Conservation (phyloP, 2,888 invertebrate species). For the Hedya salicella region DNA sequence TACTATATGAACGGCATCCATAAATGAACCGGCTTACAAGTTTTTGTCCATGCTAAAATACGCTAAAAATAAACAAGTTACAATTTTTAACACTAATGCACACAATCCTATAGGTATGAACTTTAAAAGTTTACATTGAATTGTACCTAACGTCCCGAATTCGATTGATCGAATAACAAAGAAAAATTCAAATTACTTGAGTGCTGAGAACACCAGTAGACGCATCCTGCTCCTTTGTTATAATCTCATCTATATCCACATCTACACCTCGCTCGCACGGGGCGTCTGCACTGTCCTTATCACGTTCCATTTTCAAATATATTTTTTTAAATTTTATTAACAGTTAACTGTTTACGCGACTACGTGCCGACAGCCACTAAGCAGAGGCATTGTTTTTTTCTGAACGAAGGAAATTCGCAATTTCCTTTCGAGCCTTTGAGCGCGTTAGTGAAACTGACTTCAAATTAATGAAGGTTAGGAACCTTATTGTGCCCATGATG, state of each 20-base stretch:
- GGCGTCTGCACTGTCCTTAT: constrained; percentile 46
- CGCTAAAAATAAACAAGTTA: neutral
- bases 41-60: too few relatives aligned
- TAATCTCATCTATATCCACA: constrained; percentile 60
- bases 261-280: constrained; percentile 47
- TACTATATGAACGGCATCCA: too few relatives aligned
- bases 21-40: too few relatives aligned
- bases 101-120: neutral
- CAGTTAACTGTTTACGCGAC: constrained; percentile 2
- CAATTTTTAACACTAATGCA: too few relatives aligned
- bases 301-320: constrained; percentile 52
- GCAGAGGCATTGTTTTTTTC: constrained; percentile 17
- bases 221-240: constrained; percentile 59
- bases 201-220: constrained; percentile 63
- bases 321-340: neutral
- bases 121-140: neutral
- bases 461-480: constrained; percentile 6
- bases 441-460: constrained; percentile 35
- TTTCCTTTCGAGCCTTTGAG: constrained; percentile 60
- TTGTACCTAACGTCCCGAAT: too few relatives aligned
- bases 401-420: constrained; percentile 56
- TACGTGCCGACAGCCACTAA: constrained; percentile 15
- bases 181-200: constrained; percentile 56
- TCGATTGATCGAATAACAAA: neutral
- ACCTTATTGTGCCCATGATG: constrained; percentile 16